Conservation (phyloP, 2,888 invertebrate genomes). For the Cephus runcator region DNA sequence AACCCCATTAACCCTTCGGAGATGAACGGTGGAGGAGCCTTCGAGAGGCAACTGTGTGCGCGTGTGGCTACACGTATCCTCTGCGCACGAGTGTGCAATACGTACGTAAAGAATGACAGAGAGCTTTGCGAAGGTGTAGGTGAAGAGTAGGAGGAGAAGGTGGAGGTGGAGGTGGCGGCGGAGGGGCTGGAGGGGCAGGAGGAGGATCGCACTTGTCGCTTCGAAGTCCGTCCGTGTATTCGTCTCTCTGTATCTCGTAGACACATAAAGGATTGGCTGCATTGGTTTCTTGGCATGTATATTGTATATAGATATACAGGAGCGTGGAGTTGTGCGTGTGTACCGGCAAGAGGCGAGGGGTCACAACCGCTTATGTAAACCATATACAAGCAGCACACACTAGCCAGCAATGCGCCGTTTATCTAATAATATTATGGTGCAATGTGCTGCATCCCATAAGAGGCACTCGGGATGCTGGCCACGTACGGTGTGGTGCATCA, state of each 20-base stretch:
- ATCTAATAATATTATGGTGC: constrained; percentile 58
- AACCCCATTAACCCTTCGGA: constrained; percentile 57
- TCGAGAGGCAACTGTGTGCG: background rate
- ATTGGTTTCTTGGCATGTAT: constrained; percentile 1
- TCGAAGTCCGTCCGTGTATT: constrained; percentile 25
- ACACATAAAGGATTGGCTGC: background rate
- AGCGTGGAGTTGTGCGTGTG: background rate
- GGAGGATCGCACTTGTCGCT: constrained; percentile 48
- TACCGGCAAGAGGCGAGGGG: constrained; percentile 34
- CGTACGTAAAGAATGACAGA: background rate
- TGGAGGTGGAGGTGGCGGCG: constrained; percentile 9
- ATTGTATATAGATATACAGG: background rate
- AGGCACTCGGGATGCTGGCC: constrained; percentile 22
- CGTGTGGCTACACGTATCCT: background rate
- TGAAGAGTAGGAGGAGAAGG: constrained; percentile 10
- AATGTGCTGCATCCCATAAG: constrained; percentile 43
- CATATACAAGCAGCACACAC: constrained; percentile 47
- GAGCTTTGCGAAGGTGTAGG: constrained; percentile 22
- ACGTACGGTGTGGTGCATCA: constrained; percentile 6
- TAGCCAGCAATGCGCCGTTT: constrained; percentile 52
- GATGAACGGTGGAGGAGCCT: constrained; percentile 45
- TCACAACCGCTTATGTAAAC: constrained; percentile 55
- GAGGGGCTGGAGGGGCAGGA: background rate
- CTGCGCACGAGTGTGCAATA: background rate
- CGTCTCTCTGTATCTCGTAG: background rate